Evolutionary conservation across 2,797 vertebrate genomes (phyloP), one percentile per base, ranked within the genome.

Genomic region (Fundulus diaphanus): DNA sequence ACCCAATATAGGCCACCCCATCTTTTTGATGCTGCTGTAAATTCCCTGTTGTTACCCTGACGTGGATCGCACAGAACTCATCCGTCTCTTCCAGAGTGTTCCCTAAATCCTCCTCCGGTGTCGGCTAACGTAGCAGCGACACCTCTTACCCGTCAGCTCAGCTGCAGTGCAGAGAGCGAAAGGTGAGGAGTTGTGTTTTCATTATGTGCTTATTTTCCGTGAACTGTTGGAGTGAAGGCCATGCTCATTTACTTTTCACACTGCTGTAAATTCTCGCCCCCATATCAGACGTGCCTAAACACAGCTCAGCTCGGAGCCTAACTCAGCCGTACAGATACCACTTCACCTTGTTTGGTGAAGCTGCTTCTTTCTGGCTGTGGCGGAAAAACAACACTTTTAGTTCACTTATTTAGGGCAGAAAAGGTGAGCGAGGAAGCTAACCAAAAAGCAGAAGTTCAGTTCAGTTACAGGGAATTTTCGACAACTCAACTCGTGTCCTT

Each of bases 21-120:
- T 90, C 80, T 90, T 91, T 84, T 90, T 89, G 78, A 90, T 84
- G 82, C 63, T n/a, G 75, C 68, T 1, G 75, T 93, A 89, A 86
- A 90, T 90, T 71, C 74, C 73, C 68, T 3, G 33, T 31, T 75
- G 85, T 88, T 84, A 78, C 74, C n/a, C 22, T 54, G 82, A 79
- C 46, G 3, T 42, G 27, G 49, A 83, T 71, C 40, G 68, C 77
- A 73, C 70, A 44, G 40, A 74, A 73, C 57, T 20, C 56, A n/a
- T n/a, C n/a, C 7, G 7, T 9, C 57, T n/a, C 49, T 29, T 16
- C 59, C 29, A 29, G 27, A 24, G 9, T n/a, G 8, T 37, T 20
- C 20, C 48, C 20, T 33, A 12, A 69, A 24, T 48, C 16, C 35
- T 72, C 37, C 51, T 46, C 20, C 56, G 13, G 68, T 31, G 22